Evolutionary conservation across 2,888 invertebrate genomes (phyloP), one percentile per base, ranked within the genome.

Genomic region (Heterodera filipjevi): DNA sequence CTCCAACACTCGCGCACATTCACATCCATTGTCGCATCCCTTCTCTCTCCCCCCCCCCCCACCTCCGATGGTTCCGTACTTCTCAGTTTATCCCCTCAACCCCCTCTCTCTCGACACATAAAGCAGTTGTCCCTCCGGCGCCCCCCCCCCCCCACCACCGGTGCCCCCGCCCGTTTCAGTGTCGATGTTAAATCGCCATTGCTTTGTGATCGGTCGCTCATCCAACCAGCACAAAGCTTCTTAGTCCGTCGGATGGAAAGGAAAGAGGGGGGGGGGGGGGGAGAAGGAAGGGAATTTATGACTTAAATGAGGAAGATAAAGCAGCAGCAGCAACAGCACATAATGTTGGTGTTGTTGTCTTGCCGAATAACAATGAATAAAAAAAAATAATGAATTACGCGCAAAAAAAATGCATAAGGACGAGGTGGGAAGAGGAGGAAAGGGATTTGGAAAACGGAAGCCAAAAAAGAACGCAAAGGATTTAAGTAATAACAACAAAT

Each of bases 191-290:
- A 59, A 59, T 59, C 59, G 59, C 39, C 39, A 39, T n/a, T n/a
- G n/a, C n/a, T n/a, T n/a, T n/a, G 39, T 12, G 8, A 2, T 2
- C 39, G 39, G 8, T 39, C 39, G 39, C 39, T 59, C 59, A 27
- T 27, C 27, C 59, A 59, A 27, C 59, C 59, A 59, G 59, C n/a
- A 59, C 59, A 59, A 59, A 59, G 59, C 59, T 59, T 59, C 59
- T 59, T 59, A 59, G n/a, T 27, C 27, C 14, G 49, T 14, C 16
- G 16, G 49, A 49, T 14, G 19, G 49, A 14, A 27, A 27, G 59
- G 27, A 27, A n/a, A 27, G 19, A 22, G 5, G 53, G 19, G 53
- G 5, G 53, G 19, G 44, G 12, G 5, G 53, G 19, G 53, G 19
- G 53, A 8, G 53, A 22, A 22, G 5, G 53, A 19, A 22, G 14